Conservation (phyloP, 2,797 vertebrate genomes). For the Botia almorhae region DNA sequence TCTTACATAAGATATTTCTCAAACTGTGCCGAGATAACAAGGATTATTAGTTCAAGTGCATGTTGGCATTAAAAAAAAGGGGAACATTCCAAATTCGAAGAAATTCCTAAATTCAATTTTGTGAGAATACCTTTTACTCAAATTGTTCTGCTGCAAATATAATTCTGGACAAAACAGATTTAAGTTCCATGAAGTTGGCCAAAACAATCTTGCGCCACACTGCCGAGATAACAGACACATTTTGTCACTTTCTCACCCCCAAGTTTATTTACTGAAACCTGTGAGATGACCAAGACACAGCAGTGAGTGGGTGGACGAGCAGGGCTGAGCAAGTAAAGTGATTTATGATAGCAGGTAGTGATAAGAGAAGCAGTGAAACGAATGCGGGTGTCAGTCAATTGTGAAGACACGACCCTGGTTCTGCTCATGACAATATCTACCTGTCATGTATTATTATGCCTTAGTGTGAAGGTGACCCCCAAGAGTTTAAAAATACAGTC, state of each 20-base stretch:
- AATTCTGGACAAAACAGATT: neutral
- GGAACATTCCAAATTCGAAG: too few relatives aligned
- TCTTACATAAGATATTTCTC: too few relatives aligned
- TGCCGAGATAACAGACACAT: conserved; percentile 30
- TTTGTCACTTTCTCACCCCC: conserved; percentile 19
- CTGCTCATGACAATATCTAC: conserved; percentile 57
- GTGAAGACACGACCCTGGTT: conserved; percentile 49
- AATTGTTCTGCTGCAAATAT: too few relatives aligned
- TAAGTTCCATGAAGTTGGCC: conserved; percentile 12
- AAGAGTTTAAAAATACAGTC: conserved; percentile 14
- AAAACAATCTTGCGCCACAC: conserved; percentile 30
- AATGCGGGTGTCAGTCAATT: conserved; percentile 59
- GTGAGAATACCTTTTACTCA: too few relatives aligned
- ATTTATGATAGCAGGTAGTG: conserved; percentile 41
- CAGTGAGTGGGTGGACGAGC: conserved; percentile 31
- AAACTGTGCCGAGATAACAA: too few relatives aligned
- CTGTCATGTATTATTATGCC: conserved; percentile 47
- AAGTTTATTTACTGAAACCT: conserved; percentile 18
- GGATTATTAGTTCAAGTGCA: too few relatives aligned
- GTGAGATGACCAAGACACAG: conserved; percentile 36
- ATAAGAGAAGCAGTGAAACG: conserved; percentile 52
- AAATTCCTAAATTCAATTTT: too few relatives aligned
- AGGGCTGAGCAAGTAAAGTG: conserved; percentile 25
- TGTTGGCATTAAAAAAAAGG: too few relatives aligned
- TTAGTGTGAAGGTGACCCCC: conserved; percentile 61